Conservation (phyloP, 2,797 vertebrate genomes). For the Taenioides sp. region DNA sequence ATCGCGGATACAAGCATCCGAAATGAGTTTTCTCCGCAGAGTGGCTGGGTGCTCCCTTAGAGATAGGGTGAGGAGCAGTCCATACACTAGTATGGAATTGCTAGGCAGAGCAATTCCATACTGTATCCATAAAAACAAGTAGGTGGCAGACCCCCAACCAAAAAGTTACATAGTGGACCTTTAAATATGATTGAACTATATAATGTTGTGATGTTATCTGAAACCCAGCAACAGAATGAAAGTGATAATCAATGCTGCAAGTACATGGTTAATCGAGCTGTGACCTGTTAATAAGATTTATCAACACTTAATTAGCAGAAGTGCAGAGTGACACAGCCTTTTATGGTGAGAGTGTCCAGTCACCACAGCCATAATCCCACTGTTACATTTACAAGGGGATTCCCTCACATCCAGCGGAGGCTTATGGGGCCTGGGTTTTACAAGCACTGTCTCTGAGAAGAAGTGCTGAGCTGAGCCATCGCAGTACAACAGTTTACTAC, state of each 20-base stretch:
- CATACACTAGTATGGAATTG: too few species aligned
- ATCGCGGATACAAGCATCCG: too few species aligned
- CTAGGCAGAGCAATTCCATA: too few species aligned
- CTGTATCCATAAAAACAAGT: too few species aligned
- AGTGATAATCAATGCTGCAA: background rate
- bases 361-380: constrained; percentile 40
- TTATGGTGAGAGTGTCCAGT: constrained; percentile 20
- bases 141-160: too few species aligned
- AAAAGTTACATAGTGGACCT: too few species aligned
- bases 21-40: too few species aligned
- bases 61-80: too few species aligned
- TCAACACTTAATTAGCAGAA: constrained; percentile 2
- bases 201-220: too few species aligned
- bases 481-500: constrained; percentile 21
- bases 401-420: constrained; percentile 50
- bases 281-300: constrained; percentile 12
- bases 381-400: constrained; percentile 39
- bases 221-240: background rate
- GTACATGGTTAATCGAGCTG: background rate
- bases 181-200: too few species aligned
- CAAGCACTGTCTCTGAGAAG: constrained; percentile 34
- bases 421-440: constrained; percentile 45
- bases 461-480: constrained; percentile 18
- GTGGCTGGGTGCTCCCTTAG: too few species aligned
- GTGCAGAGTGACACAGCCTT: background rate